phyloP scores from a whole-genome alignment of 2,113 vertebrate genomes.

The Thymallus thymallus region DNA sequence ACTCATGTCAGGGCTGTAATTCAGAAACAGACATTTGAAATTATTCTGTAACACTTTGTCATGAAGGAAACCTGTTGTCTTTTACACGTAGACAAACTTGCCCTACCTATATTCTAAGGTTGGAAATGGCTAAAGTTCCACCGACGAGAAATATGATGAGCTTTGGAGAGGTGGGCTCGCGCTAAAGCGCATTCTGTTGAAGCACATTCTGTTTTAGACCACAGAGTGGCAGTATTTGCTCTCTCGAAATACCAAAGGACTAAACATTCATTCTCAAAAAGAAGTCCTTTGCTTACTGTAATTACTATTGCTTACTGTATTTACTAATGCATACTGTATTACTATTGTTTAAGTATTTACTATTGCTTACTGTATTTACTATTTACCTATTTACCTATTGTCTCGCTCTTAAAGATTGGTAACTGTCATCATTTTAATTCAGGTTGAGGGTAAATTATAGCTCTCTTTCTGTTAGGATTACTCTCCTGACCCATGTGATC shows the following conservation, averaged over 20 bases:
- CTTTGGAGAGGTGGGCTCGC: conserved; percentile 8
- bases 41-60: background rate
- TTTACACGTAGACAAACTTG: background rate
- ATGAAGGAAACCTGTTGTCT: background rate
- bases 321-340: background rate
- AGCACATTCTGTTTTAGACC: conserved; percentile 63
- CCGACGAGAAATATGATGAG: background rate
- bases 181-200: conserved; percentile 17
- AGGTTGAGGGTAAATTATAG: too few relatives aligned
- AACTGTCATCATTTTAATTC: too few relatives aligned
- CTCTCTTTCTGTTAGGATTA: too few relatives aligned
- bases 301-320: background rate
- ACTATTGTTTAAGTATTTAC: background rate
- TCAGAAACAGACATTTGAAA: background rate
- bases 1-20: background rate
- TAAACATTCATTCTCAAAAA: background rate
- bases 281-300: background rate
- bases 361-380: background rate
- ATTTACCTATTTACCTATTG: too few relatives aligned
- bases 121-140: background rate
- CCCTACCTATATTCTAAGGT: background rate
- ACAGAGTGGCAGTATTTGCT: conserved; percentile 77
- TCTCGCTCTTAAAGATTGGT: too few relatives aligned
- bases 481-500: too few relatives aligned
- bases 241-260: conserved; percentile 35